Evolutionary conservation across 2,888 invertebrate genomes (phyloP).

Genomic region (Orthonevra nobilis): DNA sequence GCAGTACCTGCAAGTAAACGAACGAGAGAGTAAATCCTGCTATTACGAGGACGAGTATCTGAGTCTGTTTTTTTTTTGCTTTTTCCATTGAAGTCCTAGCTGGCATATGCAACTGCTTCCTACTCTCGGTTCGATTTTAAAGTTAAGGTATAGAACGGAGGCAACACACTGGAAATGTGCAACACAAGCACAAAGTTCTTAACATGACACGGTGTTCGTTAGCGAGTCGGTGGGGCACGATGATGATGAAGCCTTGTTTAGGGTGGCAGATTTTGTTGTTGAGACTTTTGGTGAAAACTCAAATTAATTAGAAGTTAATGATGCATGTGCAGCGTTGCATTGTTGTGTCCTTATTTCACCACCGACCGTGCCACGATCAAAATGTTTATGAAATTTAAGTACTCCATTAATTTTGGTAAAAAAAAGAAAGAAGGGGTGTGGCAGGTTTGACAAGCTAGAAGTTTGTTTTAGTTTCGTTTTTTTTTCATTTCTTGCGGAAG

Average conservation of each 20-base stretch:
- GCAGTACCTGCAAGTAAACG: slow-evolving; percentile 76
- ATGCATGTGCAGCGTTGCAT: slow-evolving; percentile 19
- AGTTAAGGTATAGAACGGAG: neutral
- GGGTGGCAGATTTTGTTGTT: neutral
- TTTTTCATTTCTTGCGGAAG: too few species aligned
- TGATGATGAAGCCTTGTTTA: neutral
- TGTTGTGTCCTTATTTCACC: too few species aligned
- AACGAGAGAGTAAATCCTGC: too few species aligned
- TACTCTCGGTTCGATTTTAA: too few species aligned
- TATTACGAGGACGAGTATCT: too few species aligned
- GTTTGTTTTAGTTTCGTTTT: too few species aligned
- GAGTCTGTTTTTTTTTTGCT: too few species aligned
- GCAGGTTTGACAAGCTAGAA: too few species aligned
- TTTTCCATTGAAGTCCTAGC: too few species aligned
- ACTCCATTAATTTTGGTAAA: slow-evolving; percentile 28
- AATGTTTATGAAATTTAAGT: slow-evolving; percentile 43
- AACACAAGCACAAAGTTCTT: slow-evolving; percentile 7
- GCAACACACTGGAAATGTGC: neutral
- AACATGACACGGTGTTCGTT: neutral
- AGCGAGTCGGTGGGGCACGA: neutral
- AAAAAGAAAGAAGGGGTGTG: too few species aligned
- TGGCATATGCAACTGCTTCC: too few species aligned
- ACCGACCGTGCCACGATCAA: slow-evolving; percentile 23
- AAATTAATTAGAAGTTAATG: slow-evolving; percentile 53
- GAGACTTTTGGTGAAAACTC: neutral